Evolutionary conservation across 2,797 vertebrate genomes (phyloP).

Genomic region (Labroides dimidiatus): DNA sequence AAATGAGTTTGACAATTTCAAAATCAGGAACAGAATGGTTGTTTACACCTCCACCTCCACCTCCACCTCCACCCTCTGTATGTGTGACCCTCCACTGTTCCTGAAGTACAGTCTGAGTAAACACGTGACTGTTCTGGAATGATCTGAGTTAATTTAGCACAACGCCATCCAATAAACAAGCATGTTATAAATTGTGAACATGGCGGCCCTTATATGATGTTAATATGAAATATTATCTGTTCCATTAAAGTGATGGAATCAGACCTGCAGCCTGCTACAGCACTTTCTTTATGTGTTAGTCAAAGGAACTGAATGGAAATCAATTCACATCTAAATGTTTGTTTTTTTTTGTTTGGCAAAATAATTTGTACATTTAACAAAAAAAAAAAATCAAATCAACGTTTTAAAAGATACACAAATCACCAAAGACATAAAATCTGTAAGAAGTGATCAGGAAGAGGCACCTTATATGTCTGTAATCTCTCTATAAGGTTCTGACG

Average conservation of each 20-base stretch:
- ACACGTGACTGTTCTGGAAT: conserved; percentile 56
- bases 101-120: conserved; percentile 31
- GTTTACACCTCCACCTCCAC: too few relatives aligned
- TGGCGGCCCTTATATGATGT: conserved; percentile 22
- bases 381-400: conserved; percentile 60
- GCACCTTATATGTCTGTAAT: conserved; percentile 80
- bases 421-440: conserved; percentile 58
- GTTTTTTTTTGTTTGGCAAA: conserved; percentile 68
- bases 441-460: conserved; percentile 75
- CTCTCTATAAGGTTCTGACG: conserved; percentile 72
- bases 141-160: conserved; percentile 34
- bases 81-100: conserved; percentile 1
- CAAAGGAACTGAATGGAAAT: conserved; percentile 25
- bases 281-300: conserved; percentile 41
- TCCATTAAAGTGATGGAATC: conserved; percentile 10
- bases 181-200: conserved; percentile 49
- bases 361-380: conserved; percentile 42
- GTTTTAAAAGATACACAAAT: conserved; percentile 50
- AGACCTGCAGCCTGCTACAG: conserved; percentile 35
- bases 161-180: conserved; percentile 26
- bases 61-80: too few relatives aligned
- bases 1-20: too few relatives aligned
- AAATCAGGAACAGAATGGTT: conserved; percentile 79
- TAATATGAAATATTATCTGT: too few relatives aligned
- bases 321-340: conserved; percentile 37